Conservation (phyloP, 2,113 vertebrate genomes). For the Periophthalmodon schlosseri region DNA sequence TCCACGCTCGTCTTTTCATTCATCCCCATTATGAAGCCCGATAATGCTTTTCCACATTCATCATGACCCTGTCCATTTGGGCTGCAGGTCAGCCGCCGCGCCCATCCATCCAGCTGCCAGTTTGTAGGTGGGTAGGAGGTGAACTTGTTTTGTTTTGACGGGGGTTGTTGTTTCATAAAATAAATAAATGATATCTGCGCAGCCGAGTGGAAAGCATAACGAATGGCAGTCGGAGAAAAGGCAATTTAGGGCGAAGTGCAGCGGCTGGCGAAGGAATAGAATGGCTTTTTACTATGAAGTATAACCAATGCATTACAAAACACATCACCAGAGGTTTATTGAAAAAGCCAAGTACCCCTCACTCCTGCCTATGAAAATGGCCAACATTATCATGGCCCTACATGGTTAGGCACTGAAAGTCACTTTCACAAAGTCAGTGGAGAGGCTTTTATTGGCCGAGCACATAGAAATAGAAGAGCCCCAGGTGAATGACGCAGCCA, state of each 20-base stretch:
- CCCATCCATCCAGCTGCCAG: constrained; percentile 48
- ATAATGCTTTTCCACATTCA: constrained; percentile 36
- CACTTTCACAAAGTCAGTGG: constrained; percentile 70
- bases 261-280: constrained; percentile 68
- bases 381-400: constrained; percentile 73
- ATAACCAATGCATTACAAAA: constrained; percentile 83
- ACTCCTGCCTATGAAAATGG: constrained; percentile 65
- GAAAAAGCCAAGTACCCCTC: constrained; percentile 74
- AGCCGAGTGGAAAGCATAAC: constrained; percentile 77
- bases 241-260: constrained; percentile 76
- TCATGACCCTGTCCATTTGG: constrained; percentile 29
- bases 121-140: constrained; percentile 33
- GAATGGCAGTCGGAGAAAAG: constrained; percentile 76
- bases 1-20: constrained; percentile 31
- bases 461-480: constrained; percentile 41
- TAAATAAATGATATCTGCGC: constrained; percentile 81
- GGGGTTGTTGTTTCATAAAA: constrained; percentile 74
- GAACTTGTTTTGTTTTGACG: constrained; percentile 68
- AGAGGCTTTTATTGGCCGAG: constrained; percentile 54
- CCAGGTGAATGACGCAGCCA: constrained; percentile 42
- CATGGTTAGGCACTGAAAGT: constrained; percentile 73
- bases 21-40: constrained; percentile 27
- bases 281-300: constrained; percentile 79
- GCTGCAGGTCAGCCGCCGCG: constrained; percentile 27
- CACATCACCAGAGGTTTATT: constrained; percentile 77